Evolutionary conservation across 2,113 vertebrate species (phyloP), one percentile per base, ranked within the genome.

Genomic region (Sphaerodactylus townsendi): DNA sequence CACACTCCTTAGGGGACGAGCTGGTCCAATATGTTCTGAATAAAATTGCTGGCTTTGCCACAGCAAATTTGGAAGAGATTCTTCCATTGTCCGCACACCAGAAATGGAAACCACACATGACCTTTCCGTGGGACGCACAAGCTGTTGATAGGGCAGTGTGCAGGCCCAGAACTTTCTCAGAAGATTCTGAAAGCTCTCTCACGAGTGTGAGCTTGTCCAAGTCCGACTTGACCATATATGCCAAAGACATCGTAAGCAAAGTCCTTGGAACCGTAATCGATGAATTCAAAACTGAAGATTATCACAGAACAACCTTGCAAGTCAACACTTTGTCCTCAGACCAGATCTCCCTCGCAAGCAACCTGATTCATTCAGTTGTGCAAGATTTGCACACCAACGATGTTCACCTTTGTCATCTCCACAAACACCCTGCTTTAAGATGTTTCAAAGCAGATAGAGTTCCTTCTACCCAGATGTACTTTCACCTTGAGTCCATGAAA

Each of bases 11-110:
- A 53, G 77, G 83, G 1, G 83, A 85, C 35, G 76, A 85, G 30
- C 14, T 85, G 41, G 56, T 85, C 56, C 83, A 85, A 56, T 59
- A 5, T 3, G 76, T 85, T 44, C 59, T 85, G 53, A 85, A 85
- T 35, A 85, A 79, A 50, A 79, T 85, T 4, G 66, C 83, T 50
- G 35, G 53, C 28, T 85, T 85, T 79, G 83, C 83, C 3, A 53
- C 83, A 8, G 71, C 76, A 33, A 78, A 72, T 64, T 37, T 85
- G 23, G 83, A 85, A 64, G 83, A 85, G 17, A 23, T 72, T 41
- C 76, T 85, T 48, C 83, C 83, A 1, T 78, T 33, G n/a, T 64
- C 68, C 4, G 3, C 13, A 23, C 75, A 70, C 8, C 74, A 69
- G 35, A 85, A 71, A 21, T 44, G 76, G 53, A 79, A 21, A n/a